Percentiles rank a stretch among this genome's conserved stretches.
Evolutionary conservation across 2,113 vertebrate genomes (phyloP).

Genomic region (Parus major): DNA sequence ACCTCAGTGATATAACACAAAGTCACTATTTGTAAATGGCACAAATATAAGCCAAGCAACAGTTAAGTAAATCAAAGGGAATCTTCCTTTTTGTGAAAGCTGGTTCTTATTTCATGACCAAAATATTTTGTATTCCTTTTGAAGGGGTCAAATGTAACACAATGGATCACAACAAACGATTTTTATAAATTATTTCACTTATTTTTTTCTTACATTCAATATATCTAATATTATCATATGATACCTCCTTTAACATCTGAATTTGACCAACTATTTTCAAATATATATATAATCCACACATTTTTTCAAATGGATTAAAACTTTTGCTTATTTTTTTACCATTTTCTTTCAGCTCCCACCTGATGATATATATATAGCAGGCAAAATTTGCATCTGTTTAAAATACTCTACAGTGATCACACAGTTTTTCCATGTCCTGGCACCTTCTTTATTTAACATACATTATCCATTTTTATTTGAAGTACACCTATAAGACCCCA

Average conservation of each 20-base stretch:
- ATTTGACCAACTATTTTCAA: background rate
- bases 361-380: background rate
- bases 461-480: constrained; percentile 28
- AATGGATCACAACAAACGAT: background rate
- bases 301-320: background rate
- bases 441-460: constrained; percentile 36
- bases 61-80: background rate
- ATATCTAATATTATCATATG: background rate
- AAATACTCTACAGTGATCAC: background rate
- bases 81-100: background rate
- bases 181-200: background rate
- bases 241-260: background rate
- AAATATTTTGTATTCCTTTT: background rate
- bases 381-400: background rate
- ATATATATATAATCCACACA: background rate
- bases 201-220: background rate
- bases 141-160: background rate
- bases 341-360: constrained; percentile 1
- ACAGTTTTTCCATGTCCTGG: background rate
- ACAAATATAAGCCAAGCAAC: background rate
- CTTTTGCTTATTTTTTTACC: background rate
- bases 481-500: background rate
- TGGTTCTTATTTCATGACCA: background rate
- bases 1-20: background rate
- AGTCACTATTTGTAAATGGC: background rate